Evolutionary conservation across 2,113 vertebrate genomes (phyloP), one percentile per base, ranked within the genome.

Genomic region (Micronycteris hirsuta): DNA sequence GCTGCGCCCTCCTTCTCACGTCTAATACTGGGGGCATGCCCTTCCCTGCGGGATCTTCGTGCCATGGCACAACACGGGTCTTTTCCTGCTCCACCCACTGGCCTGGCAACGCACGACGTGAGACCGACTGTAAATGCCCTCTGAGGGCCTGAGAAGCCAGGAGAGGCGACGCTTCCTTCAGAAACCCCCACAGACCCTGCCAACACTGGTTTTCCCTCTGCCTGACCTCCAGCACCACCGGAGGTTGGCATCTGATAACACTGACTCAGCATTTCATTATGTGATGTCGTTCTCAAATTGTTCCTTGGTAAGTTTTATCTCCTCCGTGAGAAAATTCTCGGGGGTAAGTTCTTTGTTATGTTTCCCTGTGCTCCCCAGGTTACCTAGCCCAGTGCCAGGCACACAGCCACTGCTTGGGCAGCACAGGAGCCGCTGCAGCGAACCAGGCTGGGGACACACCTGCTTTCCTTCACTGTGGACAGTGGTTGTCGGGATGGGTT

Each of bases 1-100:
- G 5, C 52, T 5, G 61, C 0, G 0, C 20, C 70, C 38, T 52
- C 41, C 24, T 63, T 20, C 74, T 58, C 33, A 24, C 0, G 14
- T 31, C 84, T 31, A 10, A 12, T 17, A 7, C 2, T 5, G 33
- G 43, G 17, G 20, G 67, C 33, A 33, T 0, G 38, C 31, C 16
- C 31, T 81, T 68, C 45, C 12, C 49, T 14, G 24, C 10, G 24
- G 52, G 17, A 28, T 24, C 45, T 74, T 2, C 26, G 22, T 20
- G 76, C n/a, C 6, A 3, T 1, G 7, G 52, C 28, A 73, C 65
- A 49, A 7, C 1, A 7, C 20, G 45, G 67, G 56, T 24, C 77
- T 70, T 33, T 65, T 77, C 61, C 67, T 68, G 9, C 54, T 49
- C 68, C 7, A 20, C 85, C 2, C 22, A 2, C 4, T 56, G n/a